Evolutionary conservation across 2,888 invertebrate species (phyloP), one percentile per base, ranked within the genome.

Genomic region (Cenopis cana): DNA sequence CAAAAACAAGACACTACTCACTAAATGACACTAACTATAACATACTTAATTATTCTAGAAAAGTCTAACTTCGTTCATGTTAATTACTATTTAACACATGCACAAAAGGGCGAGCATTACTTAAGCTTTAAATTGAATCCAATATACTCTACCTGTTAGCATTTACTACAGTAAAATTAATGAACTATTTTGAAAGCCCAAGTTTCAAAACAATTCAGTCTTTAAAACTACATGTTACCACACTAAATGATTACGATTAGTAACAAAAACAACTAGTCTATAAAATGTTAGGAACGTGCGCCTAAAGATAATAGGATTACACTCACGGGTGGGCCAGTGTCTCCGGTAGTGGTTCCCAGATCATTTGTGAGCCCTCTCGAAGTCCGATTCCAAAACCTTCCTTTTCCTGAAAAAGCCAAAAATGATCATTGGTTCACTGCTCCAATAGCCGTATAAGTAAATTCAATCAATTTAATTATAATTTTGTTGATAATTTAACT

Each of bases 371-470:
- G 6, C 96, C 96, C 78, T 95, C 91, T 72, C 96, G 90, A 41
- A 95, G 87, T 9, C 96, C 95, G 74, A 95, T 94, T 57, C 95
- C 95, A 78, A 96, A 96, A 73, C 95, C 95, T 75, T 95, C 95
- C 76, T 95, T 95, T 82, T 96, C 96, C 97, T 97, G 83, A 74
- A 82, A 80, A 78, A 76, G 74, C 2, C 11, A 36, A 4, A 1
- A 4, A 0, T 4, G 18, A 9, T 2, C 73, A 49, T 36, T 64
- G 17, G n/a, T 55, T 38, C n/a, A 36, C 4, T 24, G 73, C 1
- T 55, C 36, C 17, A 36, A 12, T 41, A 41, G 0, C 33, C 8
- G 33, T 33, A 33, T 8, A 3, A 24, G 24, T 24, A 24, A 4
- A 4, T 4, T 4, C 24, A 24, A 24, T 24, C 24, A 24, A n/a